Evolutionary conservation across 2,113 vertebrate genomes (phyloP), one percentile per base, ranked within the genome.

Genomic region (Chaetura pelagica): DNA sequence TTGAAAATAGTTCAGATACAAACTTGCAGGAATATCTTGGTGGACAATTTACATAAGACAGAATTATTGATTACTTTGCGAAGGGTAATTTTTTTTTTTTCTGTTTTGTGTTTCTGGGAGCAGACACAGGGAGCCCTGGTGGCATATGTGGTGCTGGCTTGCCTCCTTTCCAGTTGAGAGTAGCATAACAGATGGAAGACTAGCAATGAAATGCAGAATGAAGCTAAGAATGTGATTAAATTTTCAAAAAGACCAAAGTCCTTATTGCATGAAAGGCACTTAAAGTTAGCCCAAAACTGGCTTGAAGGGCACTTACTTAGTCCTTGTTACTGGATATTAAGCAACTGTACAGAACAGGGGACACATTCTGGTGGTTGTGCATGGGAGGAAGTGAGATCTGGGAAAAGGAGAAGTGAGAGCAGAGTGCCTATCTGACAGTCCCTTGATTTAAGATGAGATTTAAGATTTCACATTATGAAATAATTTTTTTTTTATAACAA

Each of bases 211-310:
- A 84, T 35, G 27, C 54, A 85, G 62, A 58, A 19, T 0, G 0
- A 84, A 84, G 68, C 62, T 85, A 66, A 89, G 83, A 18, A 18
- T 67, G 71, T 91, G 87, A 94, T 93, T 86, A 86, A 77, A 69
- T 84, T 91, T 48, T 57, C 80, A 81, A 87, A 95, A 95, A 83
- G 71, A 67, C 64, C 89, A 83, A 90, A 96, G 68, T 78, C 64
- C 42, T 74, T 74, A 51, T 35, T 71, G 63, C 63, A 29, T 30
- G 48, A 72, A 83, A 78, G 75, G 79, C 85, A 86, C 63, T 88
- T 96, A 95, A 72, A 81, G 64, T 61, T 86, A 81, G 61, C 34
- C n/a, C 64, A 83, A 86, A 92, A 92, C 21, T 92, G 72, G 20
- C 48, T 74, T 18, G 34, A 83, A 71, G 48, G n/a, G 12, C 29